Conservation (phyloP, 1,140 invertebrate genomes). For the Drosophila teissieri region DNA sequence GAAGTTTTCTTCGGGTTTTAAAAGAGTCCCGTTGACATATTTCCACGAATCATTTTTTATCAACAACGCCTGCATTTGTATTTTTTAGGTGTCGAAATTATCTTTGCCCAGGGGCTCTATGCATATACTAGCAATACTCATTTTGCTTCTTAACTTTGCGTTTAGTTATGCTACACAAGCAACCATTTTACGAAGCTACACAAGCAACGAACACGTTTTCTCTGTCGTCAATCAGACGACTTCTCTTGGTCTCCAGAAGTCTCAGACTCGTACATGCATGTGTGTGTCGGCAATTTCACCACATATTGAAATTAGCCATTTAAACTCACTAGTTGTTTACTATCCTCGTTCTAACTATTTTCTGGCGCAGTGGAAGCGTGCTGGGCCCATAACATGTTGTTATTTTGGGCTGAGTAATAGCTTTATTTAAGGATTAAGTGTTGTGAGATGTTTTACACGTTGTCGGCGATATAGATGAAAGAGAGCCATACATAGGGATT, state of each 20-base stretch:
- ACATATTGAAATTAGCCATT: not conserved
- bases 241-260: too few relatives aligned
- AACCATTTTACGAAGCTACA: too few relatives aligned
- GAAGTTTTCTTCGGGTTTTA: not conserved
- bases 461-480: too few relatives aligned
- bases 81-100: not conserved
- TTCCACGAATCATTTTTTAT: too few relatives aligned
- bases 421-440: too few relatives aligned
- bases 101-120: conserved; percentile 4
- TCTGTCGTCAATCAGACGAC: too few relatives aligned
- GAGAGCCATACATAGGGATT: too few relatives aligned
- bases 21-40: too few relatives aligned
- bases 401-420: not conserved
- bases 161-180: too few relatives aligned
- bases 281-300: not conserved
- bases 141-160: not conserved
- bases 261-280: not conserved
- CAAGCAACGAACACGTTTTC: too few relatives aligned
- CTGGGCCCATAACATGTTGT: conserved; percentile 7
- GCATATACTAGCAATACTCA: conserved; percentile 3
- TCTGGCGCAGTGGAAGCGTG: conserved; percentile 1
- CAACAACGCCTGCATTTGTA: conserved; percentile 6
- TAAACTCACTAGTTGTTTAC: not conserved
- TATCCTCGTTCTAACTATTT: conserved; percentile 10
- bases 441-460: too few relatives aligned